These are phyloP conservation scores for Oreocharis arfaki DNA, from an alignment of 2,113 vertebrate species.

Conservation along the genomic window DNA sequence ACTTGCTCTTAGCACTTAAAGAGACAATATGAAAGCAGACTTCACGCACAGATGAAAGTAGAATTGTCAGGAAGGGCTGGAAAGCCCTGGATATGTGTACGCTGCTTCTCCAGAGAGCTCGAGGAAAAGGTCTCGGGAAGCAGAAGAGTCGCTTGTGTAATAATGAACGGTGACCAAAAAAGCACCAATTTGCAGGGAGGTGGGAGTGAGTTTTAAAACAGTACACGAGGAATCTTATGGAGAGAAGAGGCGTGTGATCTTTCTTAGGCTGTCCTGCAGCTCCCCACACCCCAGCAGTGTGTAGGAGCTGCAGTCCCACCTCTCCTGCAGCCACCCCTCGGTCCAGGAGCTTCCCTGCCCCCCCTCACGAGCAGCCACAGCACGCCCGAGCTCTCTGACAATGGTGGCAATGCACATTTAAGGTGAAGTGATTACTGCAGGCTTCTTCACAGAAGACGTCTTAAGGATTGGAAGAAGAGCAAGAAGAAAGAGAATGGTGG, in stretches of 20 bases:
- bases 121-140: not conserved
- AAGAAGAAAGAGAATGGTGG: not conserved
- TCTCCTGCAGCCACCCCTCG: not conserved
- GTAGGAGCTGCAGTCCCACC: not conserved
- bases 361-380: not conserved
- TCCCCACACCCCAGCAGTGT: not conserved
- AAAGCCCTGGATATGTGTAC: not conserved
- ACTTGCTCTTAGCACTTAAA: slow-evolving; percentile 36
- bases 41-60: not conserved
- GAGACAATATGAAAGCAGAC: slow-evolving; percentile 6
- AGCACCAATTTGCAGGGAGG: not conserved
- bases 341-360: not conserved
- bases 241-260: not conserved
- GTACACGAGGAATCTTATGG: not conserved
- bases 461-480: not conserved
- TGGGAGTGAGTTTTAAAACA: not conserved
- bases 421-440: not conserved
- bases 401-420: not conserved
- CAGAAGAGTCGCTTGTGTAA: not conserved
- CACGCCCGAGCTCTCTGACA: accelerated
- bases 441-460: not conserved
- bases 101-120: not conserved
- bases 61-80: not conserved
- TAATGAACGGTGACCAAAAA: accelerated
- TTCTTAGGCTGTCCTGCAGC: not conserved